Conservation (phyloP, 2,113 vertebrate species). For the Hoplias malabaricus region DNA sequence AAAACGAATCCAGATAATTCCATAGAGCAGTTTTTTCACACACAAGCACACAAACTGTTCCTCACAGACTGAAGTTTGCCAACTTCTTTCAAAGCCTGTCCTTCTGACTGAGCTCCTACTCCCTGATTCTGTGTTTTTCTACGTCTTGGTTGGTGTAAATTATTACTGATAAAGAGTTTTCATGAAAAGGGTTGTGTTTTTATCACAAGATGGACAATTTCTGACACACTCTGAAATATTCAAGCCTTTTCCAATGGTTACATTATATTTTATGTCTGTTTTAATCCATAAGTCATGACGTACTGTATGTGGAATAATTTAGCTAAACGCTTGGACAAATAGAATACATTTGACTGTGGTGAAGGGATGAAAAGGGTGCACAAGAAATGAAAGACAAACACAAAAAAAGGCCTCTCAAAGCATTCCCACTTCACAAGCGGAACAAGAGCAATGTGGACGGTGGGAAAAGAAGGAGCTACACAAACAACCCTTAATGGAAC, state of each 20-base stretch:
- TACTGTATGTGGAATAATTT: constrained; percentile 1
- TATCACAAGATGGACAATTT: not conserved
- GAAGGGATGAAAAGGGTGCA: not conserved
- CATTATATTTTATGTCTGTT: not conserved
- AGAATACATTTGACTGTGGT: not conserved
- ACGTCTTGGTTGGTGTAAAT: not conserved
- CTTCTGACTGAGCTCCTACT: not conserved
- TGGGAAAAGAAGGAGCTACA: constrained; percentile 53
- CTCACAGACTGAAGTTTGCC: not conserved
- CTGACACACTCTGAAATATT: not conserved
- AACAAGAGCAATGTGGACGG: constrained; percentile 44
- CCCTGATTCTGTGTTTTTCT: constrained; percentile 2
- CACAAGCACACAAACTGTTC: not conserved
- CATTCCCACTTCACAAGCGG: constrained; percentile 60
- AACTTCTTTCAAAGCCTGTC: constrained; percentile 3
- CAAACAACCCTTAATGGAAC: constrained; percentile 80
- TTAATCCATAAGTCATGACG: not conserved
- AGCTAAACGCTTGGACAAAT: not conserved
- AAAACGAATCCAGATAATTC: not conserved
- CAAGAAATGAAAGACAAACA: constrained; percentile 20
- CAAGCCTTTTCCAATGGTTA: not conserved
- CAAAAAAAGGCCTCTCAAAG: constrained; percentile 40
- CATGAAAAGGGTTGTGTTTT: not conserved
- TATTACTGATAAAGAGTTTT: not conserved
- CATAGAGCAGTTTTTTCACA: not conserved